Conservation (phyloP, 1,140 invertebrate species). For the Nomia melanderi region DNA sequence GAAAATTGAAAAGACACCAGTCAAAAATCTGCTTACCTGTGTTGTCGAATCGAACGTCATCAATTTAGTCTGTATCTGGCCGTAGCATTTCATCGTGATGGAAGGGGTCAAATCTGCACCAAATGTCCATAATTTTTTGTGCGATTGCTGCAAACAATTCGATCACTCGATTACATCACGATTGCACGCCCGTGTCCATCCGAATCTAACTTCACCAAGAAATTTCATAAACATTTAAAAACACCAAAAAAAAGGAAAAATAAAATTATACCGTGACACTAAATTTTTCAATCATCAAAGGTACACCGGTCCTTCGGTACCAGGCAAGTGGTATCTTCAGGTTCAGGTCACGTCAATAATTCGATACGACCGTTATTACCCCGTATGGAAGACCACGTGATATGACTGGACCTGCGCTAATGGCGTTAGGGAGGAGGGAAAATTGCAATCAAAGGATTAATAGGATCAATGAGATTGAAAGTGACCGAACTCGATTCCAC, state of each 20-base stretch:
- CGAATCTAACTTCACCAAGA: background rate
- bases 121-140: constrained; percentile 53
- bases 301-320: background rate
- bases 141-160: constrained; percentile 44
- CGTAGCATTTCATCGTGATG: constrained; percentile 35
- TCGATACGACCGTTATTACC: constrained; percentile 24
- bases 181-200: background rate
- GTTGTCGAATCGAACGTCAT: constrained; percentile 22
- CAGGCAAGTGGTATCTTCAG: background rate
- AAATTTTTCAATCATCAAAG: constrained; percentile 3
- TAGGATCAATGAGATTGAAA: background rate
- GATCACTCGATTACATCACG: background rate
- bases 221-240: background rate
- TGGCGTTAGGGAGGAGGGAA: constrained; percentile 9
- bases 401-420: constrained; percentile 40
- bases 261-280: background rate
- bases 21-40: constrained; percentile 40
- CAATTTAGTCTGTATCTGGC: constrained; percentile 12
- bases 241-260: background rate
- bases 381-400: constrained; percentile 36
- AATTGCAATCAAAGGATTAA: constrained; percentile 15
- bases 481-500: too few species aligned
- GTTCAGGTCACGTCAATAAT: constrained; percentile 48
- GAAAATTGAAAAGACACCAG: constrained; percentile 31
- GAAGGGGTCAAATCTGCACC: constrained; percentile 34